Conservation (phyloP, 2,888 invertebrate genomes). For the Andrena marginata region DNA sequence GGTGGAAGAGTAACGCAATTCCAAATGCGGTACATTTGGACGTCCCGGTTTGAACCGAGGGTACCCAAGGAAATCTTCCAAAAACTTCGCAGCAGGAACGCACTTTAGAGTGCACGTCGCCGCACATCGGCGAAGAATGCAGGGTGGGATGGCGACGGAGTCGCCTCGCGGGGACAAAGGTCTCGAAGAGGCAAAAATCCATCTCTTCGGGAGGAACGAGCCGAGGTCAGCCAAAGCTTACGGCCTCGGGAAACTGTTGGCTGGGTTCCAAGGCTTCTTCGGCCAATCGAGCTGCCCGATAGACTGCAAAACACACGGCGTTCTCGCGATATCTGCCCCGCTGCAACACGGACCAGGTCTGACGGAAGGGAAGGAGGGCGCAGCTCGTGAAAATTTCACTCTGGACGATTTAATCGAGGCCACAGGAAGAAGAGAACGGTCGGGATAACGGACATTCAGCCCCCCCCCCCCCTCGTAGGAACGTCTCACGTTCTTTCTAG, state of each 20-base stretch:
- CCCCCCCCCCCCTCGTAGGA: too few relatives aligned
- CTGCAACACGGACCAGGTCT: conserved; percentile 1
- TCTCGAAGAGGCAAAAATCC: conserved; percentile 62
- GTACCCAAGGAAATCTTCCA: neutral
- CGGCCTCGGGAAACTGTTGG: conserved; percentile 66
- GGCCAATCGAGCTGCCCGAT: conserved; percentile 68
- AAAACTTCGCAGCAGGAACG: neutral
- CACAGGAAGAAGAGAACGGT: neutral
- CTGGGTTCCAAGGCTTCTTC: conserved; percentile 70
- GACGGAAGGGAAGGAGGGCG: neutral
- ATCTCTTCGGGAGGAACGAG: conserved; percentile 60
- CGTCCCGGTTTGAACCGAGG: neutral
- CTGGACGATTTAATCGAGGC: conserved; percentile 55
- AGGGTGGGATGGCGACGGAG: neutral
- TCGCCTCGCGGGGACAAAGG: conserved; percentile 11
- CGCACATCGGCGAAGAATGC: conserved; percentile 4
- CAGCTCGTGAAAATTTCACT: conserved; percentile 42
- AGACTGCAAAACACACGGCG: conserved; percentile 63
- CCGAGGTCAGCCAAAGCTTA: conserved; percentile 75
- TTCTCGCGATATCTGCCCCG: conserved; percentile 50
- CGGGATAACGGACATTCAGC: conserved; percentile 13
- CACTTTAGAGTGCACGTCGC: conserved; percentile 11
- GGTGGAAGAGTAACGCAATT: neutral
- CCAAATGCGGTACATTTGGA: neutral
- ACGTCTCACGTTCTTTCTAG: conserved; percentile 16